Conservation (phyloP, 1,140 invertebrate genomes). For the Ips nitidus region DNA sequence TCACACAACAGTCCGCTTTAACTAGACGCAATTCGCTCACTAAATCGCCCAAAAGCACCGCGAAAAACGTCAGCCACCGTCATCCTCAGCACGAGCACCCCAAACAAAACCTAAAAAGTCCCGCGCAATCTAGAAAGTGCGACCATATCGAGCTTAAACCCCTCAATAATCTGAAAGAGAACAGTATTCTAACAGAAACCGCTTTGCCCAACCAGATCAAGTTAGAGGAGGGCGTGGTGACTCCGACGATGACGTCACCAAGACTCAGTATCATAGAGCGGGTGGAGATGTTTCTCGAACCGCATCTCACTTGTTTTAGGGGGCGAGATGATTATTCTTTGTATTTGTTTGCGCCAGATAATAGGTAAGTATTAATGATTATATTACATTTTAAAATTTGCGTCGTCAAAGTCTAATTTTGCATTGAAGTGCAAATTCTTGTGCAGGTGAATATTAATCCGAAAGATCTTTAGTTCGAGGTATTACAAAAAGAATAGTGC, state of each 20-base stretch:
- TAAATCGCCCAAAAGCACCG: slow-evolving; percentile 37
- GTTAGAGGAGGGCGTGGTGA: slow-evolving; percentile 40
- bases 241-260: slow-evolving; percentile 15
- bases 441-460: too few relatives aligned
- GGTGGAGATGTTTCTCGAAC: slow-evolving; percentile 57
- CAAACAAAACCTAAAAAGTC: slow-evolving; percentile 41
- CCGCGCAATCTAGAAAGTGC: slow-evolving; percentile 40
- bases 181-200: slow-evolving; percentile 41
- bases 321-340: slow-evolving; percentile 84
- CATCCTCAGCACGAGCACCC: slow-evolving; percentile 29
- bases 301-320: slow-evolving; percentile 74
- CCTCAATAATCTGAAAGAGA: slow-evolving; percentile 49
- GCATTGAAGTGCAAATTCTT: too few relatives aligned
- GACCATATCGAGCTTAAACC: slow-evolving; percentile 46
- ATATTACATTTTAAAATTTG: too few relatives aligned
- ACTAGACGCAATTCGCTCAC: slow-evolving; percentile 49
- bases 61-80: slow-evolving; percentile 29
- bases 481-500: too few relatives aligned
- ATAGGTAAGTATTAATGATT: slow-evolving; percentile 61
- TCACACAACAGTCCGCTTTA: slow-evolving; percentile 35
- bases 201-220: slow-evolving; percentile 45
- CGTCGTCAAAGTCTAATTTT: too few relatives aligned
- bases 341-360: slow-evolving; percentile 83
- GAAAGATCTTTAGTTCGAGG: too few relatives aligned
- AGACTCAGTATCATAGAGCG: slow-evolving; percentile 33